These are phyloP conservation scores for Lamellibrachia columna DNA, from an alignment of 2,888 invertebrate species.

Conservation along the genomic window DNA sequence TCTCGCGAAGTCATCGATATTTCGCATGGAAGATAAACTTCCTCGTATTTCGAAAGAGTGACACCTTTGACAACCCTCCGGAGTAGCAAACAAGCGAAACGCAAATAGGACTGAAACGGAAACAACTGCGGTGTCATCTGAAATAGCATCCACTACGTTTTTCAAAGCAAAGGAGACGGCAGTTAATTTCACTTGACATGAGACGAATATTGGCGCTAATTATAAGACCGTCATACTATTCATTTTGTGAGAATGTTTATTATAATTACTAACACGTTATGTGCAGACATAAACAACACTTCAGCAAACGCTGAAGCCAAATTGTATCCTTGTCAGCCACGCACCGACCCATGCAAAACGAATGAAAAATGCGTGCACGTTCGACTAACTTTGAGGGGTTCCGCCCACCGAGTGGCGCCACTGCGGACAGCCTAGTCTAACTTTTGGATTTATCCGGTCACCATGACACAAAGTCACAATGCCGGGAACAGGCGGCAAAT, in stretches of 20 bases:
- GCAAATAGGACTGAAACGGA: not conserved
- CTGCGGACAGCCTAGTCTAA: too few species aligned
- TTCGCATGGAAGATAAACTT: conserved; percentile 16
- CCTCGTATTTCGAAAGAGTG: not conserved
- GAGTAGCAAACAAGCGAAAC: not conserved
- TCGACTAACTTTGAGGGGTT: too few species aligned
- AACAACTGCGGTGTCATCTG: not conserved
- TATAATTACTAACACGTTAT: not conserved
- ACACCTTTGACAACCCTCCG: not conserved
- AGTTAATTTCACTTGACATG: too few species aligned
- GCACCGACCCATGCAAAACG: too few species aligned
- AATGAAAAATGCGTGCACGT: too few species aligned
- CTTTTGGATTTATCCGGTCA: too few species aligned
- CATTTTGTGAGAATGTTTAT: not conserved
- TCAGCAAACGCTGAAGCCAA: not conserved
- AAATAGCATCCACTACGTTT: not conserved
- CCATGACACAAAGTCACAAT: too few species aligned
- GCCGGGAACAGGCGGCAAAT: too few species aligned
- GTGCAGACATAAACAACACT: not conserved
- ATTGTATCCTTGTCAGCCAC: not conserved
- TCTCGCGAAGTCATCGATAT: conserved; percentile 12
- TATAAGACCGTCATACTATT: not conserved
- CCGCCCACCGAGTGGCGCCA: too few species aligned
- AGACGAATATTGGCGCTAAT: not conserved
- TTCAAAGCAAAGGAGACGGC: not conserved